Evolutionary conservation across 2,113 vertebrate species (phyloP).

Genomic region (Pomatorhinus ruficollis): DNA sequence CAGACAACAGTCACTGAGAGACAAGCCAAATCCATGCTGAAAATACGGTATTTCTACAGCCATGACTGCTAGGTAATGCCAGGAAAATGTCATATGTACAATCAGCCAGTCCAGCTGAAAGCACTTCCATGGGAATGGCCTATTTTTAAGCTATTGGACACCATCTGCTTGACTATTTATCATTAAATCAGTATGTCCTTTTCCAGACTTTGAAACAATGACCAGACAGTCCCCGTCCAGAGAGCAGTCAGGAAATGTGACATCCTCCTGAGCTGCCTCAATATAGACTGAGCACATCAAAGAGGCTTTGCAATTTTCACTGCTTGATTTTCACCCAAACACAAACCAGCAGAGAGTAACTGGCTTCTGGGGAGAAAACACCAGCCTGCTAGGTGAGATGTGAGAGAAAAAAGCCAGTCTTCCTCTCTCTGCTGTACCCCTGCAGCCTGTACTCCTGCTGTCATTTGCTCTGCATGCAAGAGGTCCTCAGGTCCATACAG

Average conservation of each 20-base stretch:
- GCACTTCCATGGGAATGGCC: neutral
- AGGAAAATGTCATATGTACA: neutral
- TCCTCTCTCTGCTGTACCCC: neutral
- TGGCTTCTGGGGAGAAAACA: neutral
- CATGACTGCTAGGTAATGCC: neutral
- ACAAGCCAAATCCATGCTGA: neutral
- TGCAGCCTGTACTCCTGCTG: neutral
- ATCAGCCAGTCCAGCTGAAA: neutral
- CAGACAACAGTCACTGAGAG: neutral
- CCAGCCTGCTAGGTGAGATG: accelerated
- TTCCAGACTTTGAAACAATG: neutral
- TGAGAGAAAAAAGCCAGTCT: neutral
- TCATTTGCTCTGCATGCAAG: neutral
- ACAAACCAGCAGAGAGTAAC: neutral
- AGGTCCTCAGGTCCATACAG: neutral
- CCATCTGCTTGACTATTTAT: neutral
- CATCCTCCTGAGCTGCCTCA: neutral
- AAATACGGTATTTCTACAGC: neutral
- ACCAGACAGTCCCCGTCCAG: neutral
- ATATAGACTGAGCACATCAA: neutral
- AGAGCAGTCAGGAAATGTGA: neutral
- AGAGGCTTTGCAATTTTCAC: neutral
- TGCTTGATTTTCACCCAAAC: neutral
- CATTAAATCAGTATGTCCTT: neutral
- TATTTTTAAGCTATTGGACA: neutral